Conservation (phyloP, 2,797 vertebrate genomes). For the Eurystomus glaucurus region DNA sequence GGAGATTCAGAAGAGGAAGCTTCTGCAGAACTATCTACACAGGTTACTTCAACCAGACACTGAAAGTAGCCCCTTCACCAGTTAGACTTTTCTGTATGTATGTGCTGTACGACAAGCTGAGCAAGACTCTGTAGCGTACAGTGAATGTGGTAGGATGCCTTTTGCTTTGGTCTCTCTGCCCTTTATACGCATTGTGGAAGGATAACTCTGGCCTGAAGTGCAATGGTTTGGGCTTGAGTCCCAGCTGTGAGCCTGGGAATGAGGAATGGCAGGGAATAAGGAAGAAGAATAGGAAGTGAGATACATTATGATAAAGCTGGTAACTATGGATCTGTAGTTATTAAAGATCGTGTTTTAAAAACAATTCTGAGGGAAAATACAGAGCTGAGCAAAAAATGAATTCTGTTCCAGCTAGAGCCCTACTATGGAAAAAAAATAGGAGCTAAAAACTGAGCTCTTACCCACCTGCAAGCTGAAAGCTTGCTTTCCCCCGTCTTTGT, state of each 20-base stretch:
- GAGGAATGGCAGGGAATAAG: not conserved
- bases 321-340: not conserved
- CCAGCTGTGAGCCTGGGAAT: not conserved
- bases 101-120: not conserved
- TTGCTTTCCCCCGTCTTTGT: not conserved
- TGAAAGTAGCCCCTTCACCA: not conserved
- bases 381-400: not conserved
- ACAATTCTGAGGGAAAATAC: not conserved
- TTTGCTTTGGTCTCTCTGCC: fast-evolving
- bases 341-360: not conserved
- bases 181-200: not conserved
- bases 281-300: not conserved
- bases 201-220: not conserved
- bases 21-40: not conserved
- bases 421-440: not conserved
- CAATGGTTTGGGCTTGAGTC: not conserved
- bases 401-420: not conserved
- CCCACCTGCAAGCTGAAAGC: not conserved
- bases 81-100: not conserved
- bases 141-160: not conserved
- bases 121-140: not conserved
- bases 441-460: not conserved
- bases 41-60: not conserved
- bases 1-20: not conserved
- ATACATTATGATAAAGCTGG: not conserved